These are phyloP conservation scores for Engraulis encrasicolus DNA, from an alignment of 2,113 vertebrate species.

Conservation along the genomic window DNA sequence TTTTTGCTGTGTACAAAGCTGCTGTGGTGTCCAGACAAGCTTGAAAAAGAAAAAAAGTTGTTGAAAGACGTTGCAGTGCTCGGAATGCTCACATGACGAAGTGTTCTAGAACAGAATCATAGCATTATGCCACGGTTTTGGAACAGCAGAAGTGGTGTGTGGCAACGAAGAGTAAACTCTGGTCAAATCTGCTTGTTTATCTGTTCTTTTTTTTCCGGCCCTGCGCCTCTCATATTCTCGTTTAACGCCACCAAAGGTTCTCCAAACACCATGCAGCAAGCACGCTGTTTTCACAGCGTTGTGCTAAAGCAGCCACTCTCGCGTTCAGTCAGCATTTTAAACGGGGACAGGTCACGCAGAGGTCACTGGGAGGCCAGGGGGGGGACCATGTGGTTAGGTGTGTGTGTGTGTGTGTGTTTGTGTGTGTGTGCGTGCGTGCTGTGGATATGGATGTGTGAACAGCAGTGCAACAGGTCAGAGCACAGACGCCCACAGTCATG, in stretches of 20 bases:
- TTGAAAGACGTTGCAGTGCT: neutral
- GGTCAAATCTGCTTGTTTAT: slow-evolving; percentile 15
- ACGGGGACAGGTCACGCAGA: neutral
- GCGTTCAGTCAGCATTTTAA: slow-evolving; percentile 9
- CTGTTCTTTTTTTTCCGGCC: neutral
- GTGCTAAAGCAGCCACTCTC: neutral
- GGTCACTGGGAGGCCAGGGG: neutral
- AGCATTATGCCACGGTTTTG: slow-evolving; percentile 10
- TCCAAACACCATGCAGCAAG: neutral
- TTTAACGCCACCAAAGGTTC: slow-evolving; percentile 6
- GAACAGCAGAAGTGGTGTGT: neutral
- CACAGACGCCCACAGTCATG: neutral
- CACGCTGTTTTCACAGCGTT: neutral
- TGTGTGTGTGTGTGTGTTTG: slow-evolving; percentile 13
- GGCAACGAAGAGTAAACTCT: neutral
- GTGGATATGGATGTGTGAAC: neutral
- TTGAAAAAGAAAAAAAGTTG: neutral
- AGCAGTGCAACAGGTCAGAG: slow-evolving; percentile 1
- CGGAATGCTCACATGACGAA: neutral
- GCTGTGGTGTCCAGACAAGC: neutral
- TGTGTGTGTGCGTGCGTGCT: slow-evolving; percentile 3
- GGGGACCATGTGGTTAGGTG: neutral
- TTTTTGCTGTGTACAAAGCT: neutral
- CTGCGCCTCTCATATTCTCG: neutral
- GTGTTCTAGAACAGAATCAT: neutral